Conservation (phyloP, 2,113 vertebrate species). For the Globicephala melas region DNA sequence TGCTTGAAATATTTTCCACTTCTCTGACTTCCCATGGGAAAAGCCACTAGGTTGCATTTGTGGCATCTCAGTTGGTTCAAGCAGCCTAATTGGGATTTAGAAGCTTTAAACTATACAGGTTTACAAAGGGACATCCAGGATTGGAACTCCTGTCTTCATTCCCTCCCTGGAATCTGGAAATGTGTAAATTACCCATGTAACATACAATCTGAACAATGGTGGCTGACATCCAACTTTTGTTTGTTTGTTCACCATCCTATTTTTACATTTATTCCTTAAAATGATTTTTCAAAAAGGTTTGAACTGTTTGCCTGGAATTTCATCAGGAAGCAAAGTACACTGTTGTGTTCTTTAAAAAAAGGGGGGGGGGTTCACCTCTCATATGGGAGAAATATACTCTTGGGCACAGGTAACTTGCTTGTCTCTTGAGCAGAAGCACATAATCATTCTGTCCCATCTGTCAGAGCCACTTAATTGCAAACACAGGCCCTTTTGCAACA, state of each 20-base stretch:
- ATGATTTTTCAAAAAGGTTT: not conserved
- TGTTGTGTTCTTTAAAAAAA: not conserved
- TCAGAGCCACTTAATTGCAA: slow-evolving; percentile 31
- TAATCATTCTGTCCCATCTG: slow-evolving; percentile 8
- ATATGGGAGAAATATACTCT: not conserved
- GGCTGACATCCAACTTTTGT: not conserved
- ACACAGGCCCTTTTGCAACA: not conserved
- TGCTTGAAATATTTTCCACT: slow-evolving; percentile 80
- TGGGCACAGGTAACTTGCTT: slow-evolving; percentile 25
- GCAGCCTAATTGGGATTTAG: slow-evolving; percentile 68
- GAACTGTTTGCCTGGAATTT: not conserved
- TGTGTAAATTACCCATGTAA: not conserved
- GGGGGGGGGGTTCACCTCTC: not conserved
- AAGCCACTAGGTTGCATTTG: slow-evolving; percentile 67
- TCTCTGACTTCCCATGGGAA: slow-evolving; percentile 78
- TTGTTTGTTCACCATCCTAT: not conserved
- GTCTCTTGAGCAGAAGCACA: slow-evolving; percentile 15
- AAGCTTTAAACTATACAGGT: slow-evolving; percentile 39
- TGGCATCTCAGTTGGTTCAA: slow-evolving; percentile 60
- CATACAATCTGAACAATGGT: not conserved
- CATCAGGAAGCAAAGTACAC: not conserved
- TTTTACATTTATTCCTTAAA: not conserved
- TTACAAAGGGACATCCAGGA: slow-evolving; percentile 4
- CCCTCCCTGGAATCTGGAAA: not conserved
- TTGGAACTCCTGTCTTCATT: not conserved